Conservation (phyloP, 2,888 invertebrate species). For the Hetaerina titia region DNA sequence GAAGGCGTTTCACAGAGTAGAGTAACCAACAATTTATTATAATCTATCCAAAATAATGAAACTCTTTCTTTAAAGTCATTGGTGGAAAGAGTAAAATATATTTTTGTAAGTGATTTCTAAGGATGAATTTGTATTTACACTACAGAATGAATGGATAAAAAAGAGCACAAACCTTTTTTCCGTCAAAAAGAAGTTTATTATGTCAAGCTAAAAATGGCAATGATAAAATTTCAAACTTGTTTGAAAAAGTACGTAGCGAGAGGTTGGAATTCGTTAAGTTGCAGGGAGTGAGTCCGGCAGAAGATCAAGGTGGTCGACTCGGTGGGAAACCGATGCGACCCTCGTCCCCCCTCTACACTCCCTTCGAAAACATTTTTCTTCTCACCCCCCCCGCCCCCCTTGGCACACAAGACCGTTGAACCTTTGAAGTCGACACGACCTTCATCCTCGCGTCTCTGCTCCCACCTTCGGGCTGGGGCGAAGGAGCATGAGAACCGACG, state of each 20-base stretch:
- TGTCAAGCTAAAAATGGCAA: too few relatives aligned
- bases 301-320: background rate
- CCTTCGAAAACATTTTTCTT: background rate
- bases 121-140: too few relatives aligned
- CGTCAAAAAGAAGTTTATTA: too few relatives aligned
- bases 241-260: background rate
- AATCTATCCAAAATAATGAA: too few relatives aligned
- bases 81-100: too few relatives aligned
- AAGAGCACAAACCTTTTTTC: too few relatives aligned
- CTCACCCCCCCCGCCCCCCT: background rate
- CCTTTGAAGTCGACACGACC: background rate
- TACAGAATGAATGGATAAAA: too few relatives aligned
- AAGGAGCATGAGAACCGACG: background rate
- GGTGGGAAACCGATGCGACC: background rate
- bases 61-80: too few relatives aligned
- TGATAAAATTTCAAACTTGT: too few relatives aligned
- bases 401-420: constrained; percentile 9
- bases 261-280: background rate
- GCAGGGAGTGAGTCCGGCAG: background rate
- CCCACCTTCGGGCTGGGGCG: background rate
- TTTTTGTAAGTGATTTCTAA: too few relatives aligned
- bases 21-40: too few relatives aligned
- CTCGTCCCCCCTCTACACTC: background rate
- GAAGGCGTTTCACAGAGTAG: too few relatives aligned
- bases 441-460: background rate